These are phyloP conservation scores for Palythoa heliodiscus DNA, from an alignment of 92 coral and sea anemone genomes.

Conservation along the genomic window DNA sequence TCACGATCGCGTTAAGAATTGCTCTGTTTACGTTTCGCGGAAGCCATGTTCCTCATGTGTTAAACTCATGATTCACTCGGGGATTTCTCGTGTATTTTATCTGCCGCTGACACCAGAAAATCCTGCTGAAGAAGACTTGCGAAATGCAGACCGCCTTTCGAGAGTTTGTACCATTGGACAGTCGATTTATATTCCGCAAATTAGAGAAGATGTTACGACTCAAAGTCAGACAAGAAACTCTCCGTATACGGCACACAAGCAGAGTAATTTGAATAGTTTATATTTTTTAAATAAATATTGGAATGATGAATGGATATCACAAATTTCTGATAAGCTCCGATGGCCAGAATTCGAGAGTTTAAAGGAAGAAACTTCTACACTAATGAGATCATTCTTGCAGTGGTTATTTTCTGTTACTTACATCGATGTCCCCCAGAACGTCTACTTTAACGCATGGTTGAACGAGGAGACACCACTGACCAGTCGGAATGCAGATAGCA, in stretches of 20 bases:
- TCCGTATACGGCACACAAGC: conserved; percentile 55
- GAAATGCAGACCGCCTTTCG: conserved; percentile 55
- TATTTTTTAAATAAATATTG: conserved; percentile 52
- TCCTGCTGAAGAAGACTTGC: conserved; percentile 50
- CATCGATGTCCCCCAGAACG: conserved; percentile 59
- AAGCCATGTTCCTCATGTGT: conserved; percentile 85
- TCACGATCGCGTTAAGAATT: conserved; percentile 54
- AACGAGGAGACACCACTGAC: conserved; percentile 6
- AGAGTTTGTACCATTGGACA: conserved; percentile 70
- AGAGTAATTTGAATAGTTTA: conserved; percentile 17
- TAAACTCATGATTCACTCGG: conserved; percentile 75
- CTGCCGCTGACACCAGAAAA: conserved; percentile 84
- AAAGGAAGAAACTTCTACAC: conserved; percentile 14
- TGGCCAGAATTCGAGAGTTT: conserved; percentile 71
- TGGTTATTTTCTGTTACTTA: conserved; percentile 65
- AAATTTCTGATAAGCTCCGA: conserved; percentile 31
- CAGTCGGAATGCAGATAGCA: not conserved
- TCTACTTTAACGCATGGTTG: conserved; percentile 44
- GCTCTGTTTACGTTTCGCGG: conserved; percentile 75
- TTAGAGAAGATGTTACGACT: conserved; percentile 39
- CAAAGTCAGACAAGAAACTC: conserved; percentile 46
- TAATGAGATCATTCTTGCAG: conserved; percentile 49
- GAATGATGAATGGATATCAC: conserved; percentile 56
- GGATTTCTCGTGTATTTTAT: conserved; percentile 71
- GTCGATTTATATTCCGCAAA: conserved; percentile 68